phyloP scores from a whole-genome alignment of 2,888 invertebrate species.

The Fragum sueziense region DNA sequence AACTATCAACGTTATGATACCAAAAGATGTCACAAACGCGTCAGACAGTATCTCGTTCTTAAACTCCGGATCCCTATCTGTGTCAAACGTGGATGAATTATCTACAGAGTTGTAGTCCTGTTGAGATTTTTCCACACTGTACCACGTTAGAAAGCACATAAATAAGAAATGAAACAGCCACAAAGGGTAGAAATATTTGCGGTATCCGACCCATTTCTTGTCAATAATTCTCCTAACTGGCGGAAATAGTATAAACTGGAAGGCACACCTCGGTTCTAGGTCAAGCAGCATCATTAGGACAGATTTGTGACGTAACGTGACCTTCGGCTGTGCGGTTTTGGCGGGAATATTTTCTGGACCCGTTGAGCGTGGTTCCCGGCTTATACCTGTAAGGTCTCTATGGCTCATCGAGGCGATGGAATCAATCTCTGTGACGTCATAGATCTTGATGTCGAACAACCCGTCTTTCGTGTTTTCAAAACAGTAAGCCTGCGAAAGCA shows the following conservation, averaged over 20 bases:
- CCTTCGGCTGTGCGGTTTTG: not conserved
- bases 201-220: conserved; percentile 64
- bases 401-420: conserved; percentile 56
- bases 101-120: conserved; percentile 27
- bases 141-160: conserved; percentile 60
- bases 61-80: conserved; percentile 31
- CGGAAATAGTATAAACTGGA: conserved; percentile 60
- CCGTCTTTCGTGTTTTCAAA: conserved; percentile 68
- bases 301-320: conserved; percentile 27
- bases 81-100: conserved; percentile 20
- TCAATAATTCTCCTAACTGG: conserved; percentile 62
- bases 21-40: conserved; percentile 40
- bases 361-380: not conserved
- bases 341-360: conserved; percentile 3
- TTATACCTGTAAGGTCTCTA: conserved; percentile 18
- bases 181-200: conserved; percentile 58
- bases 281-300: conserved; percentile 67
- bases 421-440: conserved; percentile 73
- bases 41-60: conserved; percentile 27
- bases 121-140: conserved; percentile 43
- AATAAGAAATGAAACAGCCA: conserved; percentile 58
- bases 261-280: conserved; percentile 59
- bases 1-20: conserved; percentile 45
- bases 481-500: conserved; percentile 66
- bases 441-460: conserved; percentile 70